Percentiles rank a stretch among this genome's conserved stretches.
phyloP scores from a whole-genome alignment of 2,888 invertebrate genomes.

The Lamellibrachia columna region DNA sequence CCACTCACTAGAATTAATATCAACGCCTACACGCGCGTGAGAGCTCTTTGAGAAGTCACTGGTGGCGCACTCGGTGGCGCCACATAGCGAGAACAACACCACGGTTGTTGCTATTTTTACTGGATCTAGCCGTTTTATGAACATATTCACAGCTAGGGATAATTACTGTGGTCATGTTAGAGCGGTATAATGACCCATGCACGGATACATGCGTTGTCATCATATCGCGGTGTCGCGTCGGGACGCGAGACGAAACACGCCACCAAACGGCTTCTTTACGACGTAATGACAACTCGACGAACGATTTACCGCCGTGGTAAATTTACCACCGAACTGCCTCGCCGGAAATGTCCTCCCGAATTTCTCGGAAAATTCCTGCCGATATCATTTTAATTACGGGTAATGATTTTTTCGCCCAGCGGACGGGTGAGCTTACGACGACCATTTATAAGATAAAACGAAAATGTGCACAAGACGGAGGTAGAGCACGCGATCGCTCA shows the following conservation, averaged over 20 bases:
- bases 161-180: background rate
- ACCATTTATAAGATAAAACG: background rate
- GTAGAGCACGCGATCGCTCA: background rate
- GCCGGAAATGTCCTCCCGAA: background rate
- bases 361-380: background rate
- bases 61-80: background rate
- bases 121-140: background rate
- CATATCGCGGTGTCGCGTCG: background rate
- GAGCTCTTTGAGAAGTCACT: background rate
- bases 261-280: background rate
- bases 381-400: background rate
- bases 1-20: background rate
- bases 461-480: background rate
- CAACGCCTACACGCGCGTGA: background rate
- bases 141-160: background rate
- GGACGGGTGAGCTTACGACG: background rate
- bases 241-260: background rate
- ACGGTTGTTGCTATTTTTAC: background rate
- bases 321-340: background rate
- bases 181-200: background rate
- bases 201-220: background rate
- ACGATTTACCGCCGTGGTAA: slow-evolving; percentile 1
- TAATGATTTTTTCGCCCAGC: background rate
- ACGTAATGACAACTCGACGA: background rate
- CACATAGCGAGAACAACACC: background rate